These are phyloP conservation scores for Trachurus trachurus DNA, from an alignment of 2,797 vertebrate genomes.

Conservation along the genomic window DNA sequence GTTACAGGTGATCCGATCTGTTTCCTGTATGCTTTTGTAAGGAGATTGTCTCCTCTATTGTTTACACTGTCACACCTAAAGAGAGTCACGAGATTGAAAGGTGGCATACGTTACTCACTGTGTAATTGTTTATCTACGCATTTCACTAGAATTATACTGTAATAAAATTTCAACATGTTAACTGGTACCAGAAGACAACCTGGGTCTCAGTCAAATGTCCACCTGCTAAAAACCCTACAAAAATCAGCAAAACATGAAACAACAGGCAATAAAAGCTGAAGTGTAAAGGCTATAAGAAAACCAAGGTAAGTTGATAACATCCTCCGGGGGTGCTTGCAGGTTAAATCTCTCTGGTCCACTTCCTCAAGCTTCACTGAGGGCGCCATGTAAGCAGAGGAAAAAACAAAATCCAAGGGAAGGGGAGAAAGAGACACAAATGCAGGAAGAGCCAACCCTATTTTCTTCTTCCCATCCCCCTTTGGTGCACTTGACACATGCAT, in stretches of 20 bases:
- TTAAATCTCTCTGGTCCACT: conserved; percentile 59
- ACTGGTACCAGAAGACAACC: too few relatives aligned
- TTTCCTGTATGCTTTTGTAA: conserved; percentile 45
- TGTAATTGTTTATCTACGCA: not conserved
- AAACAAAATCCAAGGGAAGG: conserved; percentile 77
- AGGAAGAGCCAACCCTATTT: conserved; percentile 73
- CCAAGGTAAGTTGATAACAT: conserved; percentile 49
- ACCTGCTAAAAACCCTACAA: too few relatives aligned
- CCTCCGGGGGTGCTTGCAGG: conserved; percentile 53
- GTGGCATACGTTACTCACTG: too few relatives aligned
- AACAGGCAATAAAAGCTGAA: not conserved
- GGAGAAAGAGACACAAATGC: conserved; percentile 67
- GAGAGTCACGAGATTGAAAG: conserved; percentile 17
- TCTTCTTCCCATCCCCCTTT: conserved; percentile 31
- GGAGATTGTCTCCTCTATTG: conserved; percentile 33
- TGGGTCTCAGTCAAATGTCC: too few relatives aligned
- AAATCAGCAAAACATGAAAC: too few relatives aligned
- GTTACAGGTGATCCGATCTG: conserved; percentile 41
- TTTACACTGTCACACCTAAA: conserved; percentile 51
- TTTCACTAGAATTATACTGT: not conserved
- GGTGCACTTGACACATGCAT: conserved; percentile 51
- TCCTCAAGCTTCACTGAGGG: conserved; percentile 51
- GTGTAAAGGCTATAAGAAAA: conserved; percentile 20
- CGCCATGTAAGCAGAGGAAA: conserved; percentile 47
- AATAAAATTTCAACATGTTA: too few relatives aligned